Percentiles rank a stretch among this genome's conserved stretches.
Evolutionary conservation across 2,113 vertebrate species (phyloP).

Genomic region (Epinephelus lanceolatus): DNA sequence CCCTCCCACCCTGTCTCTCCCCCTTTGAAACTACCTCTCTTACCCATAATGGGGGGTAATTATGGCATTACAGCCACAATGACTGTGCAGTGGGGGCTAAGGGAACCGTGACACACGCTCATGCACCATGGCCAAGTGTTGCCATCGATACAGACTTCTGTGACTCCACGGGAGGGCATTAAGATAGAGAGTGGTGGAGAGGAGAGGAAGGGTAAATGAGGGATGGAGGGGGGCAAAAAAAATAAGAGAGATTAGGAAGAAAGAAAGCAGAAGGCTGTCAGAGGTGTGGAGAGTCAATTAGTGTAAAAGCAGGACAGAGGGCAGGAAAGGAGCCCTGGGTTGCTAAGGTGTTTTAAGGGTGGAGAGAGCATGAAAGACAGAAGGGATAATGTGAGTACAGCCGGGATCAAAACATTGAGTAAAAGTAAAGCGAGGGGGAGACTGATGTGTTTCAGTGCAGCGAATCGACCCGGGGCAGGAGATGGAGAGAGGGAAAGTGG

Average conservation of each 20-base stretch:
- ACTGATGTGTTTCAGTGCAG: conserved; percentile 36
- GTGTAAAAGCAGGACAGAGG: conserved; percentile 15
- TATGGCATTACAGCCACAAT: conserved; percentile 67
- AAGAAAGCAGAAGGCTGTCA: conserved; percentile 30
- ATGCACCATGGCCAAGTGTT: conserved; percentile 50
- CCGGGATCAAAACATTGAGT: conserved; percentile 41
- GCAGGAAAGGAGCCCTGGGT: neutral
- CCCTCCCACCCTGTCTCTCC: neutral
- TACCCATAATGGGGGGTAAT: conserved; percentile 69
- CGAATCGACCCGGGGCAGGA: conserved; percentile 33
- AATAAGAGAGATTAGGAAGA: conserved; percentile 9
- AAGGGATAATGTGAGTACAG: conserved; percentile 6
- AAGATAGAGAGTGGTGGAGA: neutral
- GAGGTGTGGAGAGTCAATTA: conserved; percentile 55
- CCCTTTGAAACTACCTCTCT: conserved; percentile 18
- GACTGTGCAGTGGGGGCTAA: conserved; percentile 50
- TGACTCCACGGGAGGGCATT: conserved; percentile 62
- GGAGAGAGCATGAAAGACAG: conserved; percentile 30
- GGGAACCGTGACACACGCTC: conserved; percentile 69
- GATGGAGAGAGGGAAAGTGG: conserved; percentile 25
- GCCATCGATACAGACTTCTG: conserved; percentile 63
- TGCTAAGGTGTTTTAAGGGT: conserved; percentile 11
- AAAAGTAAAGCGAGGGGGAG: conserved; percentile 16
- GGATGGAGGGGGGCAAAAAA: neutral
- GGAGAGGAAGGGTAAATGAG: conserved; percentile 12